Base-by-base conservation (phyloP, 2,113 vertebrate genomes). In the Dasyurus viverrinus region DNA sequence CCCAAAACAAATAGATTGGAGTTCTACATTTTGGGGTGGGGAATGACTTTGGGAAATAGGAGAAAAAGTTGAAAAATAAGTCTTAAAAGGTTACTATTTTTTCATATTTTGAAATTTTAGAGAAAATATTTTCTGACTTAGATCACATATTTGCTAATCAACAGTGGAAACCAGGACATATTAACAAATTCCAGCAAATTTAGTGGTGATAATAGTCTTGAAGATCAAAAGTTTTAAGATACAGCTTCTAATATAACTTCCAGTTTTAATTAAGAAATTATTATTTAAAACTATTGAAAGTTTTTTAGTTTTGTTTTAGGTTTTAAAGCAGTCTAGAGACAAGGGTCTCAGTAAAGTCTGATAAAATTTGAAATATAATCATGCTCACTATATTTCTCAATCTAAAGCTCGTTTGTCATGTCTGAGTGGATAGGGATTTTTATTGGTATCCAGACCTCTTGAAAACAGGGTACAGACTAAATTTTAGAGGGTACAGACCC, bases 221-320 rank as follows among this genome's bases (percentile, higher is more conserved):
- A 4, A 84, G 36, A 84, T n/a, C 91, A 47, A 36, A 94, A 95
- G 90, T 89, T 96, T 96, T 96, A 84, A 94, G 55, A 90, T 92
- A 55, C 53, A 30, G 92, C 16, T 76, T 14, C 53, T 89, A 94
- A 23, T n/a, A 91, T 94, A 93, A 90, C 16, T 89, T 26, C 53
- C 92, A 92, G 30, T 46, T n/a, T 91, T 95, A 47, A 92, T 91
- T 96, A 48, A 89, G 46, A 76, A 91, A 92, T 42, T 94, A 30
- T 53, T 89, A 48, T 12, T 68, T 60, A 60, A 93, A 26, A 84
- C 19, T 42, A 42, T 84, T 54, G 36, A 30, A 94, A 54, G 89
- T 46, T 26, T 84, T 8, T 91, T 54, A 52, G 68, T 46, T 26
- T 55, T 8, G 8, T 91, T 54, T 95, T 91, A 60, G 89, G 60